Conservation (phyloP, 1,140 invertebrate species). For the Triops cancriformis region DNA sequence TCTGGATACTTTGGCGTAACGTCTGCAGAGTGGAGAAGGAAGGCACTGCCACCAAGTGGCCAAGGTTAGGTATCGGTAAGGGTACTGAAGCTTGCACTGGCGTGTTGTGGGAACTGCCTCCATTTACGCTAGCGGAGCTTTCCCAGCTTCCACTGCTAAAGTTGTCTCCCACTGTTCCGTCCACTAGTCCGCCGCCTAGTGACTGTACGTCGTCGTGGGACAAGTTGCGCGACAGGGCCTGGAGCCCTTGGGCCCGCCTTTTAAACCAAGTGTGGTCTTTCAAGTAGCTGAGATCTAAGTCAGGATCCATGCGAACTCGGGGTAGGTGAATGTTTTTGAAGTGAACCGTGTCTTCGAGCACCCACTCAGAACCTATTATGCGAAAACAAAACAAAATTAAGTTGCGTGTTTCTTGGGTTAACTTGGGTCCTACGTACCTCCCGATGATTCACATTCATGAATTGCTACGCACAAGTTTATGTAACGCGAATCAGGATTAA, state of each 20-base stretch:
- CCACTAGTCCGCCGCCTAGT: not conserved
- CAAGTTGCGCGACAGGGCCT: slow-evolving; percentile 56
- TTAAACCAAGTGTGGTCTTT: slow-evolving; percentile 66
- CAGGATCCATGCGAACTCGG: slow-evolving; percentile 65
- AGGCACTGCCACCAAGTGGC: slow-evolving; percentile 68
- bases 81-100: slow-evolving; percentile 17
- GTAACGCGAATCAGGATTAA: slow-evolving; percentile 66
- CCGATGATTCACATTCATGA: slow-evolving; percentile 98
- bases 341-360: slow-evolving; percentile 94
- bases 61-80: slow-evolving; percentile 35
- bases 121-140: not conserved
- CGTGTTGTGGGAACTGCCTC: not conserved
- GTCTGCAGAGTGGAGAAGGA: slow-evolving; percentile 88
- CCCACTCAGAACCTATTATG: slow-evolving; percentile 70
- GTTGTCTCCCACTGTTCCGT: not conserved
- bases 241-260: slow-evolving; percentile 62
- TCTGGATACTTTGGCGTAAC: slow-evolving; percentile 74
- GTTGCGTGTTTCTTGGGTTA: no score
- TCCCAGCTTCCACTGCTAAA: not conserved
- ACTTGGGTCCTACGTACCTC: slow-evolving; percentile 68
- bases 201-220: slow-evolving; percentile 47
- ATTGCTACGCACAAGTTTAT: slow-evolving; percentile 94
- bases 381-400: no score
- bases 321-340: slow-evolving; percentile 79
- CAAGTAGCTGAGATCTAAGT: slow-evolving; percentile 71